Base-by-base conservation (phyloP, 1,140 invertebrate genomes). In the Eueides isabella region DNA sequence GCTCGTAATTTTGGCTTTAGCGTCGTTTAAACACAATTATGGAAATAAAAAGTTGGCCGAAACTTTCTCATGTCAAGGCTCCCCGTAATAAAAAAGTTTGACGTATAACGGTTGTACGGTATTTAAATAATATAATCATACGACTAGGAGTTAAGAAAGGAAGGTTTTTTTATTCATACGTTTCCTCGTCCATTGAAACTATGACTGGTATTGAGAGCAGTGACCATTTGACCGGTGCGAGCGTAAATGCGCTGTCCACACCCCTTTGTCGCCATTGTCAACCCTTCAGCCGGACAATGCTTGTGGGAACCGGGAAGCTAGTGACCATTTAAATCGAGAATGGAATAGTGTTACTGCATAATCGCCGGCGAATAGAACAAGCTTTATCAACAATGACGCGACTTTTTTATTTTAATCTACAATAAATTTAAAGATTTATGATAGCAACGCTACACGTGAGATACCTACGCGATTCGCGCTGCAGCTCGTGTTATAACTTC, bases 191-290 rank as follows among this genome's bases (percentile, higher is more conserved):
- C 82, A 84, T 89, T 89, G 82, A 85, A 81, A 83, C 86, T 89
- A 87, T 88, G 85, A 83, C 83, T 83, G 83, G 86, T 86, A 86
- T 84, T 83, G 78, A 80, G 79, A 71, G 64, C 76, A 82, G 82
- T 91, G 89, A 87, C 89, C 91, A 91, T 92, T 91, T 92, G 89
- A 91, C 90, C 89, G 87, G 88, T 86, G 86, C 79, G 75, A 80
- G 85, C 72, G 74, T 77, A 33, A 71, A 72, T 73, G 67, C 81
- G 89, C 89, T 92, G 89, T 92, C 91, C 85, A 86, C 91, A 92
- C 91, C 88, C 86, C 78, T 88, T 92, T 92, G 86, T 91, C 80
- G 33, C 74, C 73, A 87, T 91, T 91, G 87, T 91, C 73, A 84
- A 85, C 86, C 88, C 87, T 91, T 90, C 86, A 86, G 82, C 75